These are phyloP conservation scores for Pluvialis apricaria DNA, from an alignment of 2,113 vertebrate genomes.

Conservation along the genomic window DNA sequence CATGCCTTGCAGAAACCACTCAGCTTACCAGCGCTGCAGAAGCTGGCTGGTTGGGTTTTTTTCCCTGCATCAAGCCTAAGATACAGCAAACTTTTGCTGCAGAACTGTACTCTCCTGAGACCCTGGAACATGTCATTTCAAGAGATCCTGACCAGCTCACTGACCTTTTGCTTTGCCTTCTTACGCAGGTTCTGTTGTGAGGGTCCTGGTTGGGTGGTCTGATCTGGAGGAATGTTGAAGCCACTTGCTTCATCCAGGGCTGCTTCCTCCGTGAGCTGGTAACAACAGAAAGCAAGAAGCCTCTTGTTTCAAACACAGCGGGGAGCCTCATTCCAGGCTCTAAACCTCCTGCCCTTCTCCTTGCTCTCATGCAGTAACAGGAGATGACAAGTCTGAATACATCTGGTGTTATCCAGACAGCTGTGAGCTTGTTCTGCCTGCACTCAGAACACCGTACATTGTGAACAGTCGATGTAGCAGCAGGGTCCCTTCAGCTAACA, in stretches of 20 bases:
- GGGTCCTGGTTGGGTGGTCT: constrained; percentile 60
- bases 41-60: background rate
- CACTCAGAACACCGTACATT: background rate
- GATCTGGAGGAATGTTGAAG: constrained; percentile 88
- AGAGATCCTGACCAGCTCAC: background rate
- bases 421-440: background rate
- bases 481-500: background rate
- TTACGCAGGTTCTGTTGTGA: background rate
- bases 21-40: background rate
- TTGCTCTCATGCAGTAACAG: background rate
- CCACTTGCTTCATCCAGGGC: constrained; percentile 89
- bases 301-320: background rate
- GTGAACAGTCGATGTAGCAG: background rate
- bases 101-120: background rate
- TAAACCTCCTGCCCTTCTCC: background rate
- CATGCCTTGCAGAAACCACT: background rate
- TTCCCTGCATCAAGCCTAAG: background rate
- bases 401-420: background rate
- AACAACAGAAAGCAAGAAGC: background rate
- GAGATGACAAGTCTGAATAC: background rate
- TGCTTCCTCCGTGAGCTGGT: constrained; percentile 89
- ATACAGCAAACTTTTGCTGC: background rate
- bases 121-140: background rate
- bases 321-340: background rate
- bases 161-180: constrained; percentile 61